Conservation (phyloP, 2,888 invertebrate genomes). For the Bibio marci region DNA sequence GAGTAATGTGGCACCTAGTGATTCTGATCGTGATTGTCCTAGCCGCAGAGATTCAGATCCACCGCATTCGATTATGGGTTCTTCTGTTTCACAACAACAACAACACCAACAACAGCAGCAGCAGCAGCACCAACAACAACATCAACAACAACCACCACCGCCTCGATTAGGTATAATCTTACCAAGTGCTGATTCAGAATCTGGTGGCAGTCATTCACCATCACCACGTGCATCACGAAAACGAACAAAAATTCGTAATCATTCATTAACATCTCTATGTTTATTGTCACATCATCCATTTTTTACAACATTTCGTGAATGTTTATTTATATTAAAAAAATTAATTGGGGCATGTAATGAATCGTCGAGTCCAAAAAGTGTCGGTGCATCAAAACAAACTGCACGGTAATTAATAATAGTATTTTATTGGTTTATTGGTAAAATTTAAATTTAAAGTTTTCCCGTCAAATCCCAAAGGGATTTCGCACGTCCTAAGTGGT, state of each 20-base stretch:
- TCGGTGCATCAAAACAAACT: slow-evolving; percentile 68
- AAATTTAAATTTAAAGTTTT: background rate
- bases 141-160: slow-evolving; percentile 23
- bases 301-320: slow-evolving; percentile 95
- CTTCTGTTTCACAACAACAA: background rate
- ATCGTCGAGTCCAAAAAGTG: slow-evolving; percentile 71
- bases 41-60: slow-evolving; percentile 51
- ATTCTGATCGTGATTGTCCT: slow-evolving; percentile 74
- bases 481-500: background rate
- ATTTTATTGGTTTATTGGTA: no score
- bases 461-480: background rate
- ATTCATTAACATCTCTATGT: slow-evolving; percentile 92
- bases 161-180: slow-evolving; percentile 46
- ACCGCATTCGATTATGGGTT: slow-evolving; percentile 8
- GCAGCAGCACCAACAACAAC: slow-evolving; percentile 35
- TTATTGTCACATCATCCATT: slow-evolving; percentile 98
- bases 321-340: slow-evolving; percentile 86
- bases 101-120: slow-evolving; percentile 9
- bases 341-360: slow-evolving; percentile 97
- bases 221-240: slow-evolving; percentile 68
- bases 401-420: no score
- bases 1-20: slow-evolving; percentile 77
- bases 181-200: slow-evolving; percentile 63
- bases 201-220: slow-evolving; percentile 73
- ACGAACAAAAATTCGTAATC: slow-evolving; percentile 71